Conservation (phyloP, 2,797 vertebrate species). For the Rachycentron canadum region DNA sequence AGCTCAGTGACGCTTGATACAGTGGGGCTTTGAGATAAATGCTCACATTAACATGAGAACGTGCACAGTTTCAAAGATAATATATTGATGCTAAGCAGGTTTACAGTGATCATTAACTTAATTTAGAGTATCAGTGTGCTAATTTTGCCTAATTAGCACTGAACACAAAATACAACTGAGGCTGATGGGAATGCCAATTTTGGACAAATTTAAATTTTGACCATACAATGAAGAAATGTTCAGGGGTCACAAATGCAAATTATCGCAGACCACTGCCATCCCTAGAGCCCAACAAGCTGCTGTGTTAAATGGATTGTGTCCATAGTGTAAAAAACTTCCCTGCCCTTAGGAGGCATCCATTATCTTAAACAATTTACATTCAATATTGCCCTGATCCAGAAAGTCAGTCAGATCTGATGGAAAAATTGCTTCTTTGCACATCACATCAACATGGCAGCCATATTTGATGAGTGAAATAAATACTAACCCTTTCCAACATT, state of each 20-base stretch:
- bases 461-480: constrained; percentile 27
- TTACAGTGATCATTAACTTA: neutral
- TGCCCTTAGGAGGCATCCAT: neutral
- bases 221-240: neutral
- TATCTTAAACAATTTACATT: neutral
- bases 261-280: neutral
- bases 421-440: neutral
- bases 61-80: neutral
- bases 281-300: neutral
- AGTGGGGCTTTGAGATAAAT: neutral
- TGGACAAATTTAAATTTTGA: neutral
- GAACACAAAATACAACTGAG: neutral
- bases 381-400: neutral
- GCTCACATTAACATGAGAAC: neutral
- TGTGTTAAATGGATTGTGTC: neutral
- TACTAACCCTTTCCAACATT: constrained; percentile 51
- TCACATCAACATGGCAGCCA: constrained; percentile 12
- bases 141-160: neutral
- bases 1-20: neutral
- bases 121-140: neutral
- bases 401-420: neutral
- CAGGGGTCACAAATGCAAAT: neutral
- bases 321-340: constrained; percentile 8
- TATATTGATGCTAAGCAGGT: too few relatives aligned
- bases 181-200: neutral